Base-by-base conservation (phyloP, 2,888 invertebrate genomes). In the Drosophila merina region DNA sequence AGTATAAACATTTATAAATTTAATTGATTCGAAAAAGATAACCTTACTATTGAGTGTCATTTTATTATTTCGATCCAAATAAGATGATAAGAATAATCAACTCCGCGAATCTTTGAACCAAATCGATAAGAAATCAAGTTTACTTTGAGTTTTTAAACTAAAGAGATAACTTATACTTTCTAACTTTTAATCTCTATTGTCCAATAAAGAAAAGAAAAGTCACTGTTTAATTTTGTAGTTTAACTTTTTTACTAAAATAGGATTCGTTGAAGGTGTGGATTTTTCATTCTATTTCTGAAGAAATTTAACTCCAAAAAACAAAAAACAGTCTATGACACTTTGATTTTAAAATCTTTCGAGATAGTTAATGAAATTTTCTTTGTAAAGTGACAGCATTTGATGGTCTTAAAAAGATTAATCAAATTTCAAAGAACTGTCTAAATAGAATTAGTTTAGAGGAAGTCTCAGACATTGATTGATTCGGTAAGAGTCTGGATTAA, bases 401-500 rank as follows among this genome's bases (percentile, higher is more conserved):
- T 7, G 12, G n/a, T n/a, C 20, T 42, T 42, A 20, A 20, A 42
- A 42, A 14, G 14, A 12, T 36, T 36, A 6, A 36, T n/a, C n/a
- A n/a, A 12, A 12, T 36, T 42, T 42, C 14, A 1, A 20, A 9
- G 8, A 42, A 42, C 20, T 14, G 40, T 14, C 20, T 25, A 1
- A 44, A 8, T 10, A 5, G 14, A 25, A 8, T 0, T 10, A 25
- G 2, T 44, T 42, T 4, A 44, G 3, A 25, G 25, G 10, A 20
- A 20, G 33, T 4, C 10, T 20, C 2, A 0, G 49, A n/a, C 33
- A 50, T 33, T 50, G 49, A 44, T 44, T 44, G 44, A 44, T 44
- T 44, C 4, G 4, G 4, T 44, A 44, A 44, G 10, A 10, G 8
- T 25, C 25, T 25, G 25, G 44, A 25, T 25, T 25, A 10, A 25